These are phyloP conservation scores for Pseudopodoces humilis DNA, from an alignment of 2,113 vertebrate species.

Conservation along the genomic window DNA sequence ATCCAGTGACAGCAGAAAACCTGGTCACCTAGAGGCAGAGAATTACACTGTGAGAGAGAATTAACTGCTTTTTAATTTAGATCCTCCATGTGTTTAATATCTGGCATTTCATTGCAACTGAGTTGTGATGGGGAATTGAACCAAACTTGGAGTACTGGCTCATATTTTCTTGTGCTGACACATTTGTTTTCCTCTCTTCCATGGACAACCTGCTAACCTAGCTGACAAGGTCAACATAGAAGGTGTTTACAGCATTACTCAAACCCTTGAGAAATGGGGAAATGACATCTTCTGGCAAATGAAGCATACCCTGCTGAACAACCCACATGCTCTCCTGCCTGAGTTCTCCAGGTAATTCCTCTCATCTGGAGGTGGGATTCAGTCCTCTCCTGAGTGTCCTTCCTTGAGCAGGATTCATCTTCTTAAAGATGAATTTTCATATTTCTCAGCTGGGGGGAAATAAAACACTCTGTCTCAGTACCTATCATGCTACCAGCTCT, in stretches of 20 bases:
- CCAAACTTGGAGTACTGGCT: neutral
- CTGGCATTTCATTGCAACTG: neutral
- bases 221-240: conserved; percentile 70
- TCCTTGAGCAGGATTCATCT: neutral
- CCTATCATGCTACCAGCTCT: neutral
- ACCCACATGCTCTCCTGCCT: conserved; percentile 56
- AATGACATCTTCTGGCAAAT: conserved; percentile 72
- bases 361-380: neutral
- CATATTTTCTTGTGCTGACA: neutral
- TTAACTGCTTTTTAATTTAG: neutral
- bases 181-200: neutral
- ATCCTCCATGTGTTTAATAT: neutral
- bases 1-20: neutral
- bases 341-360: conserved; percentile 72
- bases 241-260: conserved; percentile 66
- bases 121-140: neutral
- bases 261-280: conserved; percentile 73
- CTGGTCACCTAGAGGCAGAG: neutral
- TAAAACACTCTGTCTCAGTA: neutral
- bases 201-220: conserved; percentile 7
- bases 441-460: neutral
- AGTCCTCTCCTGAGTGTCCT: neutral
- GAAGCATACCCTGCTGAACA: conserved; percentile 65
- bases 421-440: neutral
- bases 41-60: neutral